Evolutionary conservation across 2,888 invertebrate species (phyloP), one percentile per base, ranked within the genome.

Genomic region (Macaria liturata): DNA sequence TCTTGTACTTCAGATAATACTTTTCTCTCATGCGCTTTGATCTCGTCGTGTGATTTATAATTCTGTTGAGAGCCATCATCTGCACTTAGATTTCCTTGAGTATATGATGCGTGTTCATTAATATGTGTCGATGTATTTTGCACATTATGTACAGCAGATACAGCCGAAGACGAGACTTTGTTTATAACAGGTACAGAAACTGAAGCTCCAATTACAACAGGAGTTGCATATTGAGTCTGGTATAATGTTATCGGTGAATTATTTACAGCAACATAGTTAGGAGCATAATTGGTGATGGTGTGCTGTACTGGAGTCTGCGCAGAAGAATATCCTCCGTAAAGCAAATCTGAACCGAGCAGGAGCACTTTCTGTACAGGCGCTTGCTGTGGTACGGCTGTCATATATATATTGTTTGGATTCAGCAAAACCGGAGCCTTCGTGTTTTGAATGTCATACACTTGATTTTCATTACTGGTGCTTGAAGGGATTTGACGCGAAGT

Each of bases 1-100:
- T 83, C 83, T 69, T 83, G 83, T n/a, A 84, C 79, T 68, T 83
- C 75, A 5, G 77, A 80, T 32, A 83, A 62, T 9, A 81, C 78
- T 70, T 80, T 85, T 57, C 72, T 71, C 60, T 80, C 77, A 51
- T 57, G 52, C 34, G 56, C 72, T 58, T 76, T 78, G 59, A 72
- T 75, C 4, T 68, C 57, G 54, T 74, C 69, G 3, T 56, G 3
- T 20, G 20, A 20, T 32, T 44, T 45, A 31, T 57, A 51, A n/a
- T 42, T 49, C 47, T 44, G 32, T 37, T 52, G 51, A 43, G 30
- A 30, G 32, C 6, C 30, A 39, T 43, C 47, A 44, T 6, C 34
- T 37, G 5, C 34, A 37, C 7, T 37, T 1, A 37, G 34, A 40
- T 53, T 52, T n/a, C 8, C 20, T 20, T 20, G 20, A 20, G 20